Conservation (phyloP, 2,888 invertebrate genomes). For the Acrobeloides nanus region DNA sequence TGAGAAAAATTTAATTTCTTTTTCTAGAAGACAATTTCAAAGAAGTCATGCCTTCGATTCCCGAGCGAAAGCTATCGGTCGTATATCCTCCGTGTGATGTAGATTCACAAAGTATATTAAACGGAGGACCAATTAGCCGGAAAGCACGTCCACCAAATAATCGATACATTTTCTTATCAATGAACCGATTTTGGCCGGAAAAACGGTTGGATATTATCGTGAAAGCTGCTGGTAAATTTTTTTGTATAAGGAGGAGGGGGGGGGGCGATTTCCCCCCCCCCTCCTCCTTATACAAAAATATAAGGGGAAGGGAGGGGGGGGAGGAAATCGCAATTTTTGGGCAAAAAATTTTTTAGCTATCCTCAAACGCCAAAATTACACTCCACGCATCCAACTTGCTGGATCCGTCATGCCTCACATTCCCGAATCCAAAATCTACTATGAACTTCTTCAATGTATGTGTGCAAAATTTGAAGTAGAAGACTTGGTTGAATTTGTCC, state of each 20-base stretch:
- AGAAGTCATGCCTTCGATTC: conserved; percentile 45
- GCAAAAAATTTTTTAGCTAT: conserved; percentile 29
- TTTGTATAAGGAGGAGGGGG: not conserved
- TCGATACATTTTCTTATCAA: conserved; percentile 46
- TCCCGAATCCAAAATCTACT: conserved; percentile 56
- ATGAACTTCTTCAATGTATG: conserved; percentile 54
- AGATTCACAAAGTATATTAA: conserved; percentile 30
- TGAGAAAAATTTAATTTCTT: too few species aligned
- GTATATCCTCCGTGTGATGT: conserved; percentile 53
- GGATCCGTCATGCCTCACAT: conserved; percentile 58
- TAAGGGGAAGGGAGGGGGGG: not conserved
- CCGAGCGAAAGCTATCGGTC: conserved; percentile 40
- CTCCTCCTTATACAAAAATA: conserved; percentile 4
- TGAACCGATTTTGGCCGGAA: conserved; percentile 53
- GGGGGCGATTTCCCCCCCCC: not conserved
- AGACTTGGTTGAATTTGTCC: conserved; percentile 56
- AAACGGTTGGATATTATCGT: conserved; percentile 51
- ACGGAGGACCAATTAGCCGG: conserved; percentile 34
- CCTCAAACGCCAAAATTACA: conserved; percentile 34
- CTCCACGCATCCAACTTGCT: conserved; percentile 42
- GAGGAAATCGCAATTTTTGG: not conserved
- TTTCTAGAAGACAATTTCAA: conserved; percentile 34
- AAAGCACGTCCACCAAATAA: conserved; percentile 31
- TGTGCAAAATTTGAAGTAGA: conserved; percentile 48
- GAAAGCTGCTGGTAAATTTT: conserved; percentile 44